Base-by-base conservation (phyloP, 2,113 vertebrate genomes). In the Cathartes aura region DNA sequence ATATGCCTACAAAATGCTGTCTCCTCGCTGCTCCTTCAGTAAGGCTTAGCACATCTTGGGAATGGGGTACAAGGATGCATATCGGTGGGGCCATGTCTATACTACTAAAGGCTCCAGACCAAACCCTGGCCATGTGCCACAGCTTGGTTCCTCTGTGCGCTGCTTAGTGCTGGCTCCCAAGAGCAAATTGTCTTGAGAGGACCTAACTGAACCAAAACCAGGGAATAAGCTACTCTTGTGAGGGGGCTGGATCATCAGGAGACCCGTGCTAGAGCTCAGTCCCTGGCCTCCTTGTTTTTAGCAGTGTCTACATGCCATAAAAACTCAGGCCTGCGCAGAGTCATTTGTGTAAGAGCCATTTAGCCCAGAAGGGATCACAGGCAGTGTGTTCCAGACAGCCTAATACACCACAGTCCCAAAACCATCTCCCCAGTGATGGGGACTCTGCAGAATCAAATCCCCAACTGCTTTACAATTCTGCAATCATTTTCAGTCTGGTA, bases 381-480 rank as follows among this genome's bases (percentile, higher is more conserved):
- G 34, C 12, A 50, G 30, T 10, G 34, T 78, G 32, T 64, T 78
- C 45, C 72, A 96, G 75, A 80, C 43, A 91, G 56, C 20, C 12
- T 66, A 78, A 45, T 23, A 81, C 2, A 2, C 56, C 64, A 45
- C 2, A 5, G 43, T 60, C 56, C 70, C 70, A 50, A 75, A 82
- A 89, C 3, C 9, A 0, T 60, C 30, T 87, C 74, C 43, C 64
- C 21, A 18, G 52, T 26, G 34, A 85, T 27, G 5, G 4, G 36
- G 29, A 56, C 60, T 82, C 52, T 56, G 24, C 30, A 93, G 62
- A 93, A 90, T 82, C 36, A 88, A 84, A 76, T 81, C 12, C 32
- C 20, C 15, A 36, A 82, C 42, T 70, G n/a, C 36, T 89, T 87
- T 56, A 50, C 10, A 93, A 29, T 79, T 68, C 32, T 76, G 8